Base-by-base conservation (phyloP, 2,797 vertebrate species). In the Girardinus metallicus region DNA sequence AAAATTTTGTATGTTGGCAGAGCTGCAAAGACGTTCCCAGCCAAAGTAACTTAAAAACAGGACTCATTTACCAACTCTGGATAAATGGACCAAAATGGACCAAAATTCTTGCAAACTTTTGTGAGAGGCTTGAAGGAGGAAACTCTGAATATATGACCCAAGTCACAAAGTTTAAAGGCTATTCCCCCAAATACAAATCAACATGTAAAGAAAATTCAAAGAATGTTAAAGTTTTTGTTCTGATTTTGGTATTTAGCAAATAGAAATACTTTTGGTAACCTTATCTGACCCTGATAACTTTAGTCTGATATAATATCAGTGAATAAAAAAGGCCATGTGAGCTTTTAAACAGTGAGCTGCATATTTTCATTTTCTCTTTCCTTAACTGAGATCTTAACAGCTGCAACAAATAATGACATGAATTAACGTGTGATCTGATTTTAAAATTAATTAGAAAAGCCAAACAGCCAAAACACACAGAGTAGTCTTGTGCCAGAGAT, bases 401-500 rank as follows among this genome's bases (percentile, higher is more conserved):
- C 43, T 71, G 12, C 43, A 13, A n/a, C 21, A 70, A 29, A 44
- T 15, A 9, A 29, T 46, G 26, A n/a, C 23, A 46, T 29, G 13
- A 15, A 71, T 29, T 26, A 57, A 29, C 53, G 5, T 21, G 18
- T 44, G 12, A 15, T 62, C 15, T 12, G 39, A 60, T 74, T 71
- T 44, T 41, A 68, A 41, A 71, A n/a, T 44, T 15, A 29, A 44
- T 29, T 71, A 29, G 55, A 21, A 62, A 55, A 75, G 74, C 29
- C 18, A 51, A 73, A 70, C 43, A 76, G 81, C 46, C 26, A 77
- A 53, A 75, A 71, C 44, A 55, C 57, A 81, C 26, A 47, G 21
- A 55, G 49, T 62, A 62, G 49, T 72, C 76, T 46, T 78, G 43
- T 88, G 75, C 1, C 71, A 73, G 73, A 71, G 68, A 87, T 31